Base-by-base conservation (phyloP, 2,113 vertebrate genomes). In the Dipodomys spectabilis region DNA sequence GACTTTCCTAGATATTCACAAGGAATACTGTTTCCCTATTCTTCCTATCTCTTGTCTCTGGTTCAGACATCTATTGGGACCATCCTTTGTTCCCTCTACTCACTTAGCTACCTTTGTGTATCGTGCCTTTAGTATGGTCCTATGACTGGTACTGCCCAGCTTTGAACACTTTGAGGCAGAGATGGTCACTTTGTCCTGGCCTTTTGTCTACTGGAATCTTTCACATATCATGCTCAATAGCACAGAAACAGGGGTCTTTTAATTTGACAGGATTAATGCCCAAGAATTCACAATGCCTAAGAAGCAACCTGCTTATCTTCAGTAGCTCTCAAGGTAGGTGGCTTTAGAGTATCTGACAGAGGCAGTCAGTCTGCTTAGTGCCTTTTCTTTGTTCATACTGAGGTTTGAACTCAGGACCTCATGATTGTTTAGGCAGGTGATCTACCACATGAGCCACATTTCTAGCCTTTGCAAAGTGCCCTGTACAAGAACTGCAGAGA, bases 291-390 rank as follows among this genome's bases (percentile, higher is more conserved):
- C 39, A 39, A 39, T 39, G 39, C 39, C 92, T 97, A 97, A 97
- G 95, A 97, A 96, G 94, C 96, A 97, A 95, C 81, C 18, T 20
- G 44, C 94, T 94, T 96, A 72, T 94, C 95, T 97, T 85, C 77
- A 67, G 39, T 95, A 85, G 60, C 75, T 73, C 94, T 35, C n/a
- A 84, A 93, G 92, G 6, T 0, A 77, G 23, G n/a, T 86, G 81
- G 95, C 25, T 91, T 96, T 64, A 53, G 74, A 0, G 0, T 92
- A 65, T 82, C 85, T 97, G 95, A 0, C n/a, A 94, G 92, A 49
- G 90, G 77, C 0, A 45, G 77, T 82, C 72, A 78, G 16, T 67
- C 3, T 9, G 78, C 4, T 28, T n/a, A 95, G 78, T 81, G 12
- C 44, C 84, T 94, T 91, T n/a, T 49, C 49, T 49, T 49, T 12